Evolutionary conservation across 2,888 invertebrate species (phyloP).

Genomic region (Strigamia transsilvanica): DNA sequence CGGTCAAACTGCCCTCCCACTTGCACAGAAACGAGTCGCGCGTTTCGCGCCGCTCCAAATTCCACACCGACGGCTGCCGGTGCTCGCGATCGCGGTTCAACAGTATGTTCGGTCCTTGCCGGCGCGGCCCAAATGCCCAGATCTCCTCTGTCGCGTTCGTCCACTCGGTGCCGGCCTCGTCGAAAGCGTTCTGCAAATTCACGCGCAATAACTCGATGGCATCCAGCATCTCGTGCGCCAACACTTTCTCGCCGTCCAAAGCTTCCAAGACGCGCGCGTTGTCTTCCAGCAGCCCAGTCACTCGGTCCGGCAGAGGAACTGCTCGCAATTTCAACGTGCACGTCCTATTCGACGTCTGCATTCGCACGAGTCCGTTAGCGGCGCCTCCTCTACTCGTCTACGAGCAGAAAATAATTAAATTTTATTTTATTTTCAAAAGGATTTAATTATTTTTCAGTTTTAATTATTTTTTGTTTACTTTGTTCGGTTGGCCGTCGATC

Average conservation of each 20-base stretch:
- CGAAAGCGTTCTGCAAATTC: slow-evolving; percentile 71
- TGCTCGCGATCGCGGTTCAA: slow-evolving; percentile 81
- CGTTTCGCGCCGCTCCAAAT: slow-evolving; percentile 65
- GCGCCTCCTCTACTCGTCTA: background rate
- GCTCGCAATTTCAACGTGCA: slow-evolving; percentile 78
- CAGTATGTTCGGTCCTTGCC: slow-evolving; percentile 88
- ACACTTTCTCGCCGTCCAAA: slow-evolving; percentile 64
- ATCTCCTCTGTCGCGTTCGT: slow-evolving; percentile 71
- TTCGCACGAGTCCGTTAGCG: slow-evolving; percentile 28
- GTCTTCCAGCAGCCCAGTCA: slow-evolving; percentile 76
- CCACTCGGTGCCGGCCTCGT: slow-evolving; percentile 70
- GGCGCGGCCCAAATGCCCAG: slow-evolving; percentile 92
- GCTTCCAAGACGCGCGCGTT: slow-evolving; percentile 76
- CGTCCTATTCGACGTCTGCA: slow-evolving; percentile 76
- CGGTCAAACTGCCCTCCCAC: slow-evolving; percentile 77
- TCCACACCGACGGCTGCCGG: slow-evolving; percentile 67
- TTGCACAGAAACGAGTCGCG: slow-evolving; percentile 59
- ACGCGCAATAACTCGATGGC: slow-evolving; percentile 65
- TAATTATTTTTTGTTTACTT: background rate
- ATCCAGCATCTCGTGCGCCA: slow-evolving; percentile 54
- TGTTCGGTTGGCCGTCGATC: slow-evolving; percentile 69
- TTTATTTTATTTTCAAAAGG: too few relatives aligned
- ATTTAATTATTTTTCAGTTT: too few relatives aligned
- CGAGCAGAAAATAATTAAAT: background rate
- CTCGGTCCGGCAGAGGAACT: slow-evolving; percentile 76